Evolutionary conservation across 2,113 vertebrate genomes (phyloP).

Genomic region (Stigmatopora nigra): DNA sequence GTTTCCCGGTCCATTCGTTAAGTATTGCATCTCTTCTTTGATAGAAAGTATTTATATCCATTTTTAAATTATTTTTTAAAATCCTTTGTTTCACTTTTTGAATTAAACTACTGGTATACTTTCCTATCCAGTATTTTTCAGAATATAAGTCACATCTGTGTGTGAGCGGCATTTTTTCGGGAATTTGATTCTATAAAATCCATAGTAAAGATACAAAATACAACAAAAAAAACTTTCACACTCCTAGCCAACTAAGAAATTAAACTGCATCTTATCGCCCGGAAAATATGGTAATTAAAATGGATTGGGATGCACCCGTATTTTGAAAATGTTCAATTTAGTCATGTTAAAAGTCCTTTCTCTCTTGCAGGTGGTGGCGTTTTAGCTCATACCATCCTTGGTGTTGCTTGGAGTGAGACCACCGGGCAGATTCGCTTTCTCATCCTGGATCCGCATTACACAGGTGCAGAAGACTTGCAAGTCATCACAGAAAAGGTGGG

Average conservation of each 20-base stretch:
- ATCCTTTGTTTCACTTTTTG: background rate
- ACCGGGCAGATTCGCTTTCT: conserved; percentile 87
- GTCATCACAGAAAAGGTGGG: conserved; percentile 85
- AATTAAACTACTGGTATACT: background rate
- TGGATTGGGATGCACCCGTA: background rate
- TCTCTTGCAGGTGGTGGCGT: conserved; percentile 80
- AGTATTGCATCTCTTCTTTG: too few relatives aligned
- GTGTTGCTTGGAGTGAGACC: conserved; percentile 88
- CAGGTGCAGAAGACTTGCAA: conserved; percentile 87
- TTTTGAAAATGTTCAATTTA: background rate
- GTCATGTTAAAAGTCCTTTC: background rate
- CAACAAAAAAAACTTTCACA: too few relatives aligned
- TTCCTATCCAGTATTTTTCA: background rate
- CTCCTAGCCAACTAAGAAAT: too few relatives aligned
- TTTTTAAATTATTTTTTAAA: too few relatives aligned
- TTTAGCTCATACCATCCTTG: conserved; percentile 92
- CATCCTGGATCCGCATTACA: conserved; percentile 94
- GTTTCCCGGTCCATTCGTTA: too few relatives aligned
- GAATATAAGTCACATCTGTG: too few relatives aligned
- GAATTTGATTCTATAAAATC: too few relatives aligned
- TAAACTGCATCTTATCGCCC: too few relatives aligned
- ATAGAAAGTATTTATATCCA: too few relatives aligned
- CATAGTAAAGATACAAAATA: too few relatives aligned
- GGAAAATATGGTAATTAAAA: background rate
- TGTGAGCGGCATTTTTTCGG: too few relatives aligned